Percentiles rank a stretch among this genome's conserved stretches.
Evolutionary conservation across 2,888 invertebrate genomes (phyloP).

Genomic region (Alloplasta piceator): DNA sequence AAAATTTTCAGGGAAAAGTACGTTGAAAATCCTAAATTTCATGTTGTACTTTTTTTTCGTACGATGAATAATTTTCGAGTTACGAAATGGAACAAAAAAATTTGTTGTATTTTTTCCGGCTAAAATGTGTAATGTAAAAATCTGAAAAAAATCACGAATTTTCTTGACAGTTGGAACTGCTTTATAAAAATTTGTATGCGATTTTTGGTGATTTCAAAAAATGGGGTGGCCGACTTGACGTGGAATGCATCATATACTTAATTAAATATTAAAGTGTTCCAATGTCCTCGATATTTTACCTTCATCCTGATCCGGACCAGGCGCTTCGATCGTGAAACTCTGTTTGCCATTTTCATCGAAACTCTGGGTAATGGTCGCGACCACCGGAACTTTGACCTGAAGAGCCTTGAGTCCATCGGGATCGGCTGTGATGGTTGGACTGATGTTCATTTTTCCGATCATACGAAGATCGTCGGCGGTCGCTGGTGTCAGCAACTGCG

Average conservation of each 20-base stretch:
- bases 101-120: too few species aligned
- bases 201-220: too few species aligned
- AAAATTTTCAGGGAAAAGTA: too few species aligned
- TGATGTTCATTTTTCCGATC: constrained; percentile 86
- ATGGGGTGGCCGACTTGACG: too few species aligned
- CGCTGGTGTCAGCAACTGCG: constrained; percentile 88
- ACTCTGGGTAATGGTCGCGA: constrained; percentile 86
- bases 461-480: constrained; percentile 89
- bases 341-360: constrained; percentile 84
- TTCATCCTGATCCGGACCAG: constrained; percentile 80
- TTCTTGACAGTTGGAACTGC: too few species aligned
- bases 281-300: constrained; percentile 68
- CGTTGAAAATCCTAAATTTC: too few species aligned
- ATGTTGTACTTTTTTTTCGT: too few species aligned
- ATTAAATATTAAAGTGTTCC: neutral
- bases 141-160: too few species aligned
- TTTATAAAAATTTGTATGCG: too few species aligned
- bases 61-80: too few species aligned
- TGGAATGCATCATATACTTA: neutral
- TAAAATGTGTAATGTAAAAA: too few species aligned
- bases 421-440: constrained; percentile 74
- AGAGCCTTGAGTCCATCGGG: constrained; percentile 82
- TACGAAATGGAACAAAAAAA: too few species aligned
- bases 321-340: constrained; percentile 85
- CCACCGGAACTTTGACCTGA: constrained; percentile 86